phyloP scores from a whole-genome alignment of 2,888 invertebrate genomes.

The Polietes domitor region DNA sequence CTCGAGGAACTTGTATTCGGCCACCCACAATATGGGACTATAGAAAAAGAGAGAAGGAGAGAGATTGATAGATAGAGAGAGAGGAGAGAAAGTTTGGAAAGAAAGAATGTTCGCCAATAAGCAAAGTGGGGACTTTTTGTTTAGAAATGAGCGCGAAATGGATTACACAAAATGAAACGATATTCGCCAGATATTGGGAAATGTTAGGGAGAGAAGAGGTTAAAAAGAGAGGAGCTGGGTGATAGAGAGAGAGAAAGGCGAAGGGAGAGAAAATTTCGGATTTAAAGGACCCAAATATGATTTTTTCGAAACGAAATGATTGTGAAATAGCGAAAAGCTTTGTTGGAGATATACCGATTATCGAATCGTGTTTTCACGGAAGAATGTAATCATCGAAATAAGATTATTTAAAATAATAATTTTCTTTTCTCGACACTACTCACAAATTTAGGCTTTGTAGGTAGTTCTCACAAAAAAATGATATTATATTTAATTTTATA shows the following conservation, averaged over 20 bases:
- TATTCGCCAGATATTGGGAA: neutral
- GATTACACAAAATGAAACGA: constrained; percentile 64
- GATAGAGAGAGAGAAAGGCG: neutral
- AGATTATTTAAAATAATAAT: too few relatives aligned
- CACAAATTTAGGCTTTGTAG: too few relatives aligned
- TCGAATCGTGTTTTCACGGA: too few relatives aligned
- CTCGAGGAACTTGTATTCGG: constrained; percentile 86
- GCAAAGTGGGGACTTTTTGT: constrained; percentile 23
- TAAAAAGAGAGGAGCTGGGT: neutral
- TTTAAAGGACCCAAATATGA: too few relatives aligned
- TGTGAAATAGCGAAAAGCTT: neutral
- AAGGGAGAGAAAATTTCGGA: too few relatives aligned
- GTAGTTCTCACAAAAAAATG: too few relatives aligned
- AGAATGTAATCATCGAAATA: too few relatives aligned
- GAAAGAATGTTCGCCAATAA: constrained; percentile 24
- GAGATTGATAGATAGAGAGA: neutral
- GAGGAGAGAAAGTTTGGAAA: constrained; percentile 17
- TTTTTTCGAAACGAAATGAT: neutral
- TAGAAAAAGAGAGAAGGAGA: constrained; percentile 78
- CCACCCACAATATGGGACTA: constrained; percentile 90
- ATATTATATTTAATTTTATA: too few relatives aligned
- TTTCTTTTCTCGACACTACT: too few relatives aligned
- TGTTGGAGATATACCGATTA: too few relatives aligned
- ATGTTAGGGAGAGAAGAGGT: neutral
- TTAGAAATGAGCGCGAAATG: constrained; percentile 64